These are phyloP conservation scores for Heteronetta atricapilla DNA, from an alignment of 2,113 vertebrate species.

Conservation along the genomic window DNA sequence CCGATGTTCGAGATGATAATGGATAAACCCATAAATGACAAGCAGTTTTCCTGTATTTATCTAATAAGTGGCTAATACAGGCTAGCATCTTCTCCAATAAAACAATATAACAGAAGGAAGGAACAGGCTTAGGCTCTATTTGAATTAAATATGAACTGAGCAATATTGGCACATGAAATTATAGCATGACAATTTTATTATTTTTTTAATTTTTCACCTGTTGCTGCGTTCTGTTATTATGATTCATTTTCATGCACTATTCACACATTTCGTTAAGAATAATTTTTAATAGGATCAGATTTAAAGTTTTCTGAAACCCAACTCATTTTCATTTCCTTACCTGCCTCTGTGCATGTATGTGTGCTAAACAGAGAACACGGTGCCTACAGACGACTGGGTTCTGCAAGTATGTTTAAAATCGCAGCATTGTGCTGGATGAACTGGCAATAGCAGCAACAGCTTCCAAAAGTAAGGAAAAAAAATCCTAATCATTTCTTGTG, in stretches of 20 bases:
- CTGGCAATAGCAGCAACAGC: background rate
- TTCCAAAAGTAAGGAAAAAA: background rate
- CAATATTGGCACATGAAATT: constrained; percentile 7
- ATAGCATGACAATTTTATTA: background rate
- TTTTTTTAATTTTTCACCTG: constrained; percentile 27
- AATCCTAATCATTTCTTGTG: background rate
- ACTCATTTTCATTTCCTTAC: background rate
- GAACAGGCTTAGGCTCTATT: constrained; percentile 12
- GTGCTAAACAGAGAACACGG: accelerated
- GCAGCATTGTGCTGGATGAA: background rate
- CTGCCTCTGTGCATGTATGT: accelerated
- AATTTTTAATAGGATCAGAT: background rate
- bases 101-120: constrained; percentile 46
- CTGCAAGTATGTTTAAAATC: background rate
- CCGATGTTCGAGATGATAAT: constrained; percentile 85
- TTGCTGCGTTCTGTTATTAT: background rate
- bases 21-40: constrained; percentile 88
- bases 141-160: constrained; percentile 33
- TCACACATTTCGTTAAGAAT: background rate
- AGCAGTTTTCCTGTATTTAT: constrained; percentile 79
- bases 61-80: constrained; percentile 73
- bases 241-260: background rate
- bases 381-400: accelerated
- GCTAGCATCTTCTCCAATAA: constrained; percentile 69
- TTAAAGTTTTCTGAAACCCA: background rate